These are phyloP conservation scores for Petrocephalus zakoni DNA, from an alignment of 2,113 vertebrate genomes.

Conservation along the genomic window DNA sequence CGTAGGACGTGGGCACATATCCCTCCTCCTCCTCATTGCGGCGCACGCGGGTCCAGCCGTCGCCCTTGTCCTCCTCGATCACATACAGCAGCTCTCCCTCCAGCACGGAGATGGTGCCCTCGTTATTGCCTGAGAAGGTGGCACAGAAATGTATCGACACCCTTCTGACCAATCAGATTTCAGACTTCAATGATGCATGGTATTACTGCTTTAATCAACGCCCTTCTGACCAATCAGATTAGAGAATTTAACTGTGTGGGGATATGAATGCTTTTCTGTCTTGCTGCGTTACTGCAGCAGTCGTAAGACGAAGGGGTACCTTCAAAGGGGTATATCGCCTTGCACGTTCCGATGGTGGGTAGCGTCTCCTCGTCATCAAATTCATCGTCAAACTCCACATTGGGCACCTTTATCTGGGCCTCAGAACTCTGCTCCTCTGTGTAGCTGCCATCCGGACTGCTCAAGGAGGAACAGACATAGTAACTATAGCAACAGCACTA, in stretches of 20 bases:
- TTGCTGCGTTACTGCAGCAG: not conserved
- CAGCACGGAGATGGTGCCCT: conserved; percentile 86
- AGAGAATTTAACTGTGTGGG: not conserved
- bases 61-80: conserved; percentile 94
- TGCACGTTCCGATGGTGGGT: conserved; percentile 89
- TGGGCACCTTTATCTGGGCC: conserved; percentile 79
- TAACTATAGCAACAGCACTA: conserved; percentile 66
- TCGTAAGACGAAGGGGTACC: conserved; percentile 49
- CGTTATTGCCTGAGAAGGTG: conserved; percentile 77
- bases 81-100: conserved; percentile 89
- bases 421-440: conserved; percentile 88
- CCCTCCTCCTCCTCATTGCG: conserved; percentile 88
- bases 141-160: not conserved
- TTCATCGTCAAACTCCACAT: conserved; percentile 86
- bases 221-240: not conserved
- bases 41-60: conserved; percentile 92
- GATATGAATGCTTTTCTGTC: not conserved
- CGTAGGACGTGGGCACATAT: conserved; percentile 94
- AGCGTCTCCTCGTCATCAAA: conserved; percentile 89
- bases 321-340: conserved; percentile 90
- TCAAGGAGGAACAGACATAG: conserved; percentile 68
- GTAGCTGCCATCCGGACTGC: conserved; percentile 97
- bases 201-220: not conserved
- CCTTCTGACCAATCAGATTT: not conserved
- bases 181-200: not conserved